Conservation (phyloP, 2,113 vertebrate genomes). For the Ursus arctos region DNA sequence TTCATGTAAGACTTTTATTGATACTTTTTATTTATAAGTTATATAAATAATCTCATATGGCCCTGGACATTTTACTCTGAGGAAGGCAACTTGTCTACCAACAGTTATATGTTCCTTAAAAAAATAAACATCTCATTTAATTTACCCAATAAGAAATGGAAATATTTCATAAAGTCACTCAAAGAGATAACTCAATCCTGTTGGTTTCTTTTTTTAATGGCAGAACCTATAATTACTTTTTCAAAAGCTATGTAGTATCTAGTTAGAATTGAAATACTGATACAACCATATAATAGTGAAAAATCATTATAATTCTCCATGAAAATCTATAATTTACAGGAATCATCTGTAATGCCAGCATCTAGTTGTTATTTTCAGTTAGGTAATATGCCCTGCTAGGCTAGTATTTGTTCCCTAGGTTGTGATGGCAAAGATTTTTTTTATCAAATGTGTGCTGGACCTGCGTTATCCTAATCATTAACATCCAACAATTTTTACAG, state of each 20-base stretch:
- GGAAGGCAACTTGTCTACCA: neutral
- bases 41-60: neutral
- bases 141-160: neutral
- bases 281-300: neutral
- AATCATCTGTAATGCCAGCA: neutral
- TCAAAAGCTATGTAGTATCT: neutral
- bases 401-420: neutral
- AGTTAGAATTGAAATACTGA: conserved; percentile 41
- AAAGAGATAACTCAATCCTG: neutral
- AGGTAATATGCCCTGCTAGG: neutral
- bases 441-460: neutral
- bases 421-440: neutral
- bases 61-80: neutral
- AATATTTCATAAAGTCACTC: neutral
- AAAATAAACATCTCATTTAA: conserved; percentile 14
- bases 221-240: neutral
- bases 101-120: neutral
- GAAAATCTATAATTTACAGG: neutral
- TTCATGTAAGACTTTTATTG: neutral
- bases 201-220: neutral
- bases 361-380: neutral
- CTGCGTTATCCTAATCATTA: neutral
- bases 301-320: conserved; percentile 10
- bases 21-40: neutral
- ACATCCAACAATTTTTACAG: neutral